Base-by-base conservation (phyloP, 1,140 invertebrate species). In the Anastatus disparis region DNA sequence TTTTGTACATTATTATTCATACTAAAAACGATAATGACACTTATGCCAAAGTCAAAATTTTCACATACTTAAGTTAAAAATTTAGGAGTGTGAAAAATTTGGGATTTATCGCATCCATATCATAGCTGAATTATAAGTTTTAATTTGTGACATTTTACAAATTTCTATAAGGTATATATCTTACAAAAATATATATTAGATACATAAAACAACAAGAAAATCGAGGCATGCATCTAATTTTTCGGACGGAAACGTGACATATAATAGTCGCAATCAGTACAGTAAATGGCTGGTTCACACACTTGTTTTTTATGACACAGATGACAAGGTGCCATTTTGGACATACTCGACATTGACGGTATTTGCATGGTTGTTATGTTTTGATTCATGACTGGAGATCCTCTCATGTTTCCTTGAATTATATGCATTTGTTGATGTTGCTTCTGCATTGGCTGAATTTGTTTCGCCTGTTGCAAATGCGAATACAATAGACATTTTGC, bases 201-300 rank as follows among this genome's bases (percentile, higher is more conserved):
- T 64, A 50, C 15, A 40, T 15, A 44, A 44, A 7, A 22, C 2
- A 15, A 15, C 56, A 56, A 56, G 20, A 13, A 20, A 56, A 35
- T 26, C 12, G n/a, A 29, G 59, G 31, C 22, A 64, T 55, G 46
- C 3, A 53, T 71, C 73, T 77, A 79, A 50, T 81, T 87, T 75
- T 87, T 89, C 9, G 90, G 91, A 76, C 91, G 90, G 79, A 95
- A 95, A 75, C 93, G 89, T 31, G 94, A 94, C 92, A 97, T 93
- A 78, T 97, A 97, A 87, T 93, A 95, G 78, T 95, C 93, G 84
- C 95, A 97, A 81, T 96, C 94, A 15, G 91, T 87, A 84, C 95
- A 97, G 80, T 96, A 96, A 38, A 93, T 88, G 12, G 91, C 90
- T 0, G 93, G 90, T 26, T 92, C 89, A 4, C 87, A 88, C 4